These are phyloP conservation scores for Lordiphosa collinella DNA, from an alignment of 1,140 invertebrate genomes.

Conservation along the genomic window DNA sequence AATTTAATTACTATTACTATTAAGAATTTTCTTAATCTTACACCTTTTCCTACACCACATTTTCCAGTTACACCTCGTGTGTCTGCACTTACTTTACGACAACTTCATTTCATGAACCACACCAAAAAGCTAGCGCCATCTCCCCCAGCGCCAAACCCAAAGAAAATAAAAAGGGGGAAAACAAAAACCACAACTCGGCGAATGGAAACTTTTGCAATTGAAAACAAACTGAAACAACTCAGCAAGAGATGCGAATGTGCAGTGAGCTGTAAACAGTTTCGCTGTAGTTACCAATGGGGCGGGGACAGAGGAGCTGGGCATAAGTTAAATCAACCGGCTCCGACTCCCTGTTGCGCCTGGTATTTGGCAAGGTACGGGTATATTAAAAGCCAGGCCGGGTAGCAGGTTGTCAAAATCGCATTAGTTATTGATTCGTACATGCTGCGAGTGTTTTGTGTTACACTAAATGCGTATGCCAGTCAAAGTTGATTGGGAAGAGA, in stretches of 20 bases:
- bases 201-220: conserved; percentile 59
- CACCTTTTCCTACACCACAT: no score
- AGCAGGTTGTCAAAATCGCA: conserved; percentile 43
- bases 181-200: conserved; percentile 20
- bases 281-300: conserved; percentile 7
- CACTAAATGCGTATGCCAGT: conserved; percentile 42
- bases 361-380: no score
- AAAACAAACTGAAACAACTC: conserved; percentile 48
- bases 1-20: no score
- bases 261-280: conserved; percentile 38
- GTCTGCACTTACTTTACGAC: not conserved
- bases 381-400: conserved; percentile 1
- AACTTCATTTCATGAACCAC: conserved; percentile 14
- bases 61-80: no score
- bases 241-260: conserved; percentile 21
- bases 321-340: not conserved
- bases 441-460: conserved; percentile 7
- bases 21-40: no score
- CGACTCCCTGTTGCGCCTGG: not conserved
- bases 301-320: not conserved
- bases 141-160: not conserved
- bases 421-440: conserved; percentile 53
- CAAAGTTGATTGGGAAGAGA: conserved; percentile 4
- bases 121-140: not conserved
- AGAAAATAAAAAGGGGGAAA: conserved; percentile 4